phyloP scores from a whole-genome alignment of 2,113 vertebrate species.

The Trachemys scripta region DNA sequence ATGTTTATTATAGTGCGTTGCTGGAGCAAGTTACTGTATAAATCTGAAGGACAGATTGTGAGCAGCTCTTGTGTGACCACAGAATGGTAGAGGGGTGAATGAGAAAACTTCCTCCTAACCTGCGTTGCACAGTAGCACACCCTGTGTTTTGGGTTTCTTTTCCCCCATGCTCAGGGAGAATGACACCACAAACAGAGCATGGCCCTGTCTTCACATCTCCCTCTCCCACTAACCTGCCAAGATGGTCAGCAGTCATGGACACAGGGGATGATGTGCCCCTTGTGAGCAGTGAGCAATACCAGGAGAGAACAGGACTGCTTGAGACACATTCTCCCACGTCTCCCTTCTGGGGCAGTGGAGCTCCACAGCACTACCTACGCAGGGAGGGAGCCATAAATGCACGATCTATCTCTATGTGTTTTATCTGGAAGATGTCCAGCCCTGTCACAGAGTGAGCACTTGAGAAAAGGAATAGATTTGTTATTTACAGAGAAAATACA shows the following conservation, averaged over 20 bases:
- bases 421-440: not conserved
- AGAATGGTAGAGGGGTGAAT: not conserved
- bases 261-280: not conserved
- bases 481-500: not conserved
- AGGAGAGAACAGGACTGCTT: not conserved
- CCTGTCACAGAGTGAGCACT: not conserved
- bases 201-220: not conserved
- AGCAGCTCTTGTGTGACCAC: not conserved
- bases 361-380: not conserved
- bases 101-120: not conserved
- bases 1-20: constrained; percentile 28
- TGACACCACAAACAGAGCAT: not conserved
- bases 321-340: not conserved
- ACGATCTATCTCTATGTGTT: not conserved
- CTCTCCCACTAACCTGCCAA: not conserved
- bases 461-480: not conserved
- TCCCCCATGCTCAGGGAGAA: not conserved
- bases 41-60: not conserved
- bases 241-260: not conserved
- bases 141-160: not conserved
- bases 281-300: not conserved
- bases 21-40: not conserved
- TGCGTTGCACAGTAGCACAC: not conserved
- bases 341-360: not conserved
- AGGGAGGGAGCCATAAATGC: not conserved